Conservation (phyloP, 2,113 vertebrate species). For the Otocyon megalotis region DNA sequence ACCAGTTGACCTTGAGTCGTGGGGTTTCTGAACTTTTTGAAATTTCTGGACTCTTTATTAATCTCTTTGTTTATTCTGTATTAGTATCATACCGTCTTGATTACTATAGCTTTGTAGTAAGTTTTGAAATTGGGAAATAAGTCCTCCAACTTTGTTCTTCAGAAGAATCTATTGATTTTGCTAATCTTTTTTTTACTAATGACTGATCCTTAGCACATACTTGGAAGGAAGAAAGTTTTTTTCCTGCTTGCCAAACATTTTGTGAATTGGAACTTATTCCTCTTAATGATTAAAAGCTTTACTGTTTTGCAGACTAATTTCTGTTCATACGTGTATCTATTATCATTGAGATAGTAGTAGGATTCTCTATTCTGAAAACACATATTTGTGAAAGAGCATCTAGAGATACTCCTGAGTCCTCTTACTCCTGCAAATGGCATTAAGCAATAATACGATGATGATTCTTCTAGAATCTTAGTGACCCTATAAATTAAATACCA, state of each 20-base stretch:
- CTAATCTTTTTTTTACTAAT: not conserved
- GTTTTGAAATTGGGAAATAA: constrained; percentile 29
- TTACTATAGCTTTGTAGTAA: not conserved
- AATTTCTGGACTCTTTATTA: not conserved
- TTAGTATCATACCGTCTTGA: not conserved
- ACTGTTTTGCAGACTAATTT: constrained; percentile 9
- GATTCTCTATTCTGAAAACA: not conserved
- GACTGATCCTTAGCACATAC: not conserved
- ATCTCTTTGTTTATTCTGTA: not conserved
- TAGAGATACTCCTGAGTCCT: not conserved
- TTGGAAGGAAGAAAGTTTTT: not conserved
- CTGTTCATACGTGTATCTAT: not conserved
- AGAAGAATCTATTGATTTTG: constrained; percentile 2
- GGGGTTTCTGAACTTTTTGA: not conserved
- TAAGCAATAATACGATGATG: constrained; percentile 18
- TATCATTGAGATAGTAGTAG: not conserved
- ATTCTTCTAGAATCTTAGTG: not conserved
- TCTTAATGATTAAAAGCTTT: not conserved
- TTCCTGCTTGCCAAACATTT: not conserved
- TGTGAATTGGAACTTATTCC: not conserved
- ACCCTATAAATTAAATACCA: not conserved
- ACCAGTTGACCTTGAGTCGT: not conserved
- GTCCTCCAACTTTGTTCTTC: not conserved
- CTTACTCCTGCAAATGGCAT: not conserved
- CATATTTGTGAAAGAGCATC: not conserved